Evolutionary conservation across 2,113 vertebrate species (phyloP), one percentile per base, ranked within the genome.

Genomic region (Laticauda colubrina): DNA sequence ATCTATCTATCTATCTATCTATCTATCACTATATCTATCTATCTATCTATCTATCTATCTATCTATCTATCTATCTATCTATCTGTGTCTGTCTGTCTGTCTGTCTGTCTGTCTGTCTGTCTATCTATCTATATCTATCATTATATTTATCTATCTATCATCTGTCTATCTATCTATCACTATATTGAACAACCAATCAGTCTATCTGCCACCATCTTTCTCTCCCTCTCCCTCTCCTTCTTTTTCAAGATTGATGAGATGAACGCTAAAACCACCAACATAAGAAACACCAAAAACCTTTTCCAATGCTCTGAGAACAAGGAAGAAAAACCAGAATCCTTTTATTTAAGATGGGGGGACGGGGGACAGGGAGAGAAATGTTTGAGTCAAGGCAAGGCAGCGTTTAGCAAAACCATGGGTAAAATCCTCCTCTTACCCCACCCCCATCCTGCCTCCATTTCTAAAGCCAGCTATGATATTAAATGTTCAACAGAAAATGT

Each of bases 401-500:
- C 5, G 0, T 75, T 75, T 75, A 18, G 69, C 69, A 39, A 56
- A 53, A 2, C 12, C 48, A 14, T 4, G 11, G 64, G 93, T 3
- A 21, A 94, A 94, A 94, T 88, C 93, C 91, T 90, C 11, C 34
- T 39, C 93, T 92, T 39, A 1, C 94, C 64, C 90, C 64, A 75
- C 61, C 89, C 45, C 6, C 69, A 23, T 26, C 48, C 6, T 57
- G 20, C 94, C 92, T 92, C 90, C 89, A 85, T 96, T 97, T 96
- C 24, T 95, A 96, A 96, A 96, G 87, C 94, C 95, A 96, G 96
- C 94, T 96, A 96, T 97, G 98, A 48, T 48, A 98, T 97, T 45
- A 97, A 96, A 96, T 94, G 93, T 91, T 97, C 97, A 97, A 98
- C 98, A 95, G 97, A 98, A 97, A 97, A 97, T 23, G 48, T 97